These are phyloP conservation scores for Puma concolor DNA, from an alignment of 2,113 vertebrate species.

Conservation along the genomic window DNA sequence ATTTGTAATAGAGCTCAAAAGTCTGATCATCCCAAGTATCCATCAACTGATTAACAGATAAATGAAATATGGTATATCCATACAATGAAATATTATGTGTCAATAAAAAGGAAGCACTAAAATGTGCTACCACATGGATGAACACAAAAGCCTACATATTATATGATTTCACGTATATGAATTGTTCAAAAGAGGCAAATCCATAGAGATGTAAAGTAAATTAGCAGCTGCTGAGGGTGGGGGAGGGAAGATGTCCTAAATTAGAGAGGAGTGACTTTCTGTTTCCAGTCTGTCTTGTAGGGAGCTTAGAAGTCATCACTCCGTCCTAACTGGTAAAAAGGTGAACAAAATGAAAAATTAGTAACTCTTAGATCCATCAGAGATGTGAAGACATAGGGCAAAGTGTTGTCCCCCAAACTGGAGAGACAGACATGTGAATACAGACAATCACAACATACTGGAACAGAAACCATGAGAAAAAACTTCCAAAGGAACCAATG, in stretches of 20 bases:
- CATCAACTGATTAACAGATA: not conserved
- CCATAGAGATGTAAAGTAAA: not conserved
- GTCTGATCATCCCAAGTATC: not conserved
- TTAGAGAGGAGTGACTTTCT: not conserved
- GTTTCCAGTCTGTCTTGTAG: not conserved
- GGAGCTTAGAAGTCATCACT: not conserved
- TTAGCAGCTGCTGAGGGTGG: not conserved
- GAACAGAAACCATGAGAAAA: not conserved
- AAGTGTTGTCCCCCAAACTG: not conserved
- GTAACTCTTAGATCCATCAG: not conserved
- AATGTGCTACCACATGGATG: not conserved
- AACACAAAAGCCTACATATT: not conserved
- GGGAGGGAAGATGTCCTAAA: not conserved
- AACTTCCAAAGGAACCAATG: not conserved
- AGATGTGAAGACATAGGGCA: not conserved
- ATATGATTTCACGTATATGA: not conserved
- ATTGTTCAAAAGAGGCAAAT: not conserved
- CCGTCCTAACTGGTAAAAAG: not conserved
- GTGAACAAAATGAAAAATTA: not conserved
- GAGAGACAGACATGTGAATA: not conserved
- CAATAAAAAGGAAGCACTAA: not conserved
- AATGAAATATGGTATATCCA: not conserved
- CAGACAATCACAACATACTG: not conserved
- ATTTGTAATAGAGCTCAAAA: not conserved
- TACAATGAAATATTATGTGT: not conserved